phyloP scores from a whole-genome alignment of 2,888 invertebrate species.

The Nymphalis c-album region DNA sequence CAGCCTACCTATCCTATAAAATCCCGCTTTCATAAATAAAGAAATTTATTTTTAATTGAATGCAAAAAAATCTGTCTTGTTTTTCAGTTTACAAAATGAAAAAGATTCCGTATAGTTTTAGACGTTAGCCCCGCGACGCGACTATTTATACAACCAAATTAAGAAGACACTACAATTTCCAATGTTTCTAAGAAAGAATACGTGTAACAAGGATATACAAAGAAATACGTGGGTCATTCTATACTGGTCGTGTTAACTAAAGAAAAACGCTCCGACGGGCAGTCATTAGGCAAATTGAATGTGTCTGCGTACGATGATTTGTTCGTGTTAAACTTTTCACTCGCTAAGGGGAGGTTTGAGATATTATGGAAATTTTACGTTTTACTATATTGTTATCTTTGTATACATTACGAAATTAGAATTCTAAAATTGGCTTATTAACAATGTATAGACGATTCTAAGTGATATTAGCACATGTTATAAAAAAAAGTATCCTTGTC shows the following conservation, averaged over 20 bases:
- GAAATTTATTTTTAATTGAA: not conserved
- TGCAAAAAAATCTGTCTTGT: not conserved
- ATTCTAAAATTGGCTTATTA: not conserved
- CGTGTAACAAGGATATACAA: not conserved
- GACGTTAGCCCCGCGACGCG: constrained; percentile 1
- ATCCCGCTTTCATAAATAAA: too few species aligned
- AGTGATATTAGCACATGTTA: too few species aligned
- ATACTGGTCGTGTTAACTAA: not conserved
- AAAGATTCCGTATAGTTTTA: not conserved
- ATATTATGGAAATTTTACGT: constrained; percentile 7
- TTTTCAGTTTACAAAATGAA: not conserved
- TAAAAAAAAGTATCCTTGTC: too few species aligned
- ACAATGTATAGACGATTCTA: too few species aligned
- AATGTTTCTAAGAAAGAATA: not conserved
- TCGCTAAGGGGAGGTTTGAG: constrained; percentile 10
- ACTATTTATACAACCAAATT: constrained; percentile 4
- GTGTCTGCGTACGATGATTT: constrained; percentile 21
- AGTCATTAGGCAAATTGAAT: constrained; percentile 24
- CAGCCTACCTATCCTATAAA: too few species aligned
- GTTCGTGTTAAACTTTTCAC: constrained; percentile 17
- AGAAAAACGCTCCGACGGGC: constrained; percentile 7
- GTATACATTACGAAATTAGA: not conserved
- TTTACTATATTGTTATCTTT: not conserved
- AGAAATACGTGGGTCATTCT: constrained; percentile 3
- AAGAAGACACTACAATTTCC: not conserved